Percentiles rank a stretch among this genome's conserved stretches.
Conservation (phyloP, 2,113 vertebrate species). For the Oryctolagus cuniculus region DNA sequence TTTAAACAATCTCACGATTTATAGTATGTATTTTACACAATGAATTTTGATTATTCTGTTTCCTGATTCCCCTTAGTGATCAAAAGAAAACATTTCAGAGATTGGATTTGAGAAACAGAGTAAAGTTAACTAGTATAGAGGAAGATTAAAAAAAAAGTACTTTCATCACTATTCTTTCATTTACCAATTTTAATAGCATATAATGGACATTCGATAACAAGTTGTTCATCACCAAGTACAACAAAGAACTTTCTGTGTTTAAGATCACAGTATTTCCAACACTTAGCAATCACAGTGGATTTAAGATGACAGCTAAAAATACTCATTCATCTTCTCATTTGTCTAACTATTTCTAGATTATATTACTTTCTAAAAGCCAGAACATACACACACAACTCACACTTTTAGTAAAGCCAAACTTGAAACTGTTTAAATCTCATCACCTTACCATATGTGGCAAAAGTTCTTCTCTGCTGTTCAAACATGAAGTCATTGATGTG, state of each 20-base stretch:
- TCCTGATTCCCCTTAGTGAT: conserved; percentile 4
- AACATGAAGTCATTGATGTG: conserved; percentile 99
- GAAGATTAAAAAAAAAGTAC: conserved; percentile 9
- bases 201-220: conserved; percentile 13
- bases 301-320: conserved; percentile 49
- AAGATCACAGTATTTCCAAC: conserved; percentile 33
- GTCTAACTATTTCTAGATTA: conserved; percentile 22
- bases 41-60: conserved; percentile 29
- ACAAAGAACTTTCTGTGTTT: conserved; percentile 39
- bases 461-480: conserved; percentile 98
- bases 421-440: conserved; percentile 45
- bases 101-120: conserved; percentile 18
- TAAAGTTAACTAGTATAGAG: background rate
- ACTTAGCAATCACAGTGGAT: conserved; percentile 38
- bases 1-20: background rate
- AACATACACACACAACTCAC: background rate
- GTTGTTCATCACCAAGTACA: background rate
- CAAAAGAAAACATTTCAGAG: conserved; percentile 61
- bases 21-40: background rate
- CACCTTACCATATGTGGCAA: conserved; percentile 95
- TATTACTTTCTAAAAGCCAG: conserved; percentile 26
- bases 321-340: background rate
- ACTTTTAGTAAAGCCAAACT: conserved; percentile 10
- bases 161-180: conserved; percentile 56
- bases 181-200: conserved; percentile 36